phyloP scores from a whole-genome alignment of 1,140 invertebrate species.

The Oncopeltus fasciatus region DNA sequence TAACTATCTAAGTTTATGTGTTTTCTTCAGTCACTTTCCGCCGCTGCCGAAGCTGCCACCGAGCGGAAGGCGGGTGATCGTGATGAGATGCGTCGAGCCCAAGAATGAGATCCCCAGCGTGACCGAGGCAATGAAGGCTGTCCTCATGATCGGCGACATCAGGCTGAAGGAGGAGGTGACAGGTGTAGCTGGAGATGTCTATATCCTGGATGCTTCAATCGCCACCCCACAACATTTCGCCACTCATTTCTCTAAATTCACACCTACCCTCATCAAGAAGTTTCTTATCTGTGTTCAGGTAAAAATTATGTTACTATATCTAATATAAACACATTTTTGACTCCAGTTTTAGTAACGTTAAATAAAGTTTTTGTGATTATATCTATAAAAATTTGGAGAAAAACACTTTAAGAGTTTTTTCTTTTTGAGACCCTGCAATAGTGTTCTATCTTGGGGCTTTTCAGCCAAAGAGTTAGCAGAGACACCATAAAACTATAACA shows the following conservation, averaged over 20 bases:
- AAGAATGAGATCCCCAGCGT: conserved; percentile 38
- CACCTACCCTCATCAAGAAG: conserved; percentile 58
- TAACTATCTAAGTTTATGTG: too few species aligned
- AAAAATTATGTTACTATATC: background rate
- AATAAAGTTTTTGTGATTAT: too few species aligned
- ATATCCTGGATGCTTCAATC: conserved; percentile 57
- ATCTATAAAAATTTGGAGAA: too few species aligned
- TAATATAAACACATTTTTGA: too few species aligned
- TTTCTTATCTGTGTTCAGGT: conserved; percentile 66
- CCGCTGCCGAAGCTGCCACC: conserved; percentile 60
- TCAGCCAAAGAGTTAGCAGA: too few species aligned
- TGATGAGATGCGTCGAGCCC: conserved; percentile 45
- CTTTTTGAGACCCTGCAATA: too few species aligned
- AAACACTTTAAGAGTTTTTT: too few species aligned
- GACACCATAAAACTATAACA: too few species aligned
- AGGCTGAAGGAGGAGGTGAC: conserved; percentile 55
- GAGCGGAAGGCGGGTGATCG: conserved; percentile 56
- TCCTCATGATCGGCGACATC: conserved; percentile 67
- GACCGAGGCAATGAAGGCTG: conserved; percentile 57
- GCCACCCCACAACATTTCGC: conserved; percentile 57
- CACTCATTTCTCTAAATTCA: conserved; percentile 58
- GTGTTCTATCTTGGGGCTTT: too few species aligned
- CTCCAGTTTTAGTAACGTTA: too few species aligned
- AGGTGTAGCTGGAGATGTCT: conserved; percentile 68
- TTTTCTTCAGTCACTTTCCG: conserved; percentile 48